Evolutionary conservation across 2,113 vertebrate species (phyloP).

Genomic region (Scalopus aquaticus): DNA sequence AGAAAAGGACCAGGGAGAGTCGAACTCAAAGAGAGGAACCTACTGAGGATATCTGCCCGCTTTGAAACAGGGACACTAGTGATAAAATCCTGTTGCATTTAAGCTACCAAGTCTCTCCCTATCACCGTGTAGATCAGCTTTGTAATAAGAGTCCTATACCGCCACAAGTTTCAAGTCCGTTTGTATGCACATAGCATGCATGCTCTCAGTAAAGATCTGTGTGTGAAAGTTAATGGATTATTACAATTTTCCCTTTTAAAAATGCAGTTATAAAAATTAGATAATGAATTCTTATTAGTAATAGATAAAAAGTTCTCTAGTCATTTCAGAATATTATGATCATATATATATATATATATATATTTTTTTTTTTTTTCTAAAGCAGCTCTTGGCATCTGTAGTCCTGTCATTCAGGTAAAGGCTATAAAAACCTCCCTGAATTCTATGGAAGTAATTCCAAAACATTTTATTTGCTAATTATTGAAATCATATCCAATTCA

Average conservation of each 20-base stretch:
- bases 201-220: background rate
- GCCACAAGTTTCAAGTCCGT: background rate
- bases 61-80: background rate
- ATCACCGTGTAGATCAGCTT: rapidly evolving
- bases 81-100: background rate
- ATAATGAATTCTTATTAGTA: background rate
- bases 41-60: rapidly evolving
- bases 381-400: too few relatives aligned
- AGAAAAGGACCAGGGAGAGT: background rate
- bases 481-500: background rate
- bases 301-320: background rate
- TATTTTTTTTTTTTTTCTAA: too few relatives aligned
- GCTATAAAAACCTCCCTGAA: background rate
- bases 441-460: background rate
- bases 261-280: background rate
- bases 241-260: slow-evolving; percentile 8
- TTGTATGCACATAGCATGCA: too few relatives aligned
- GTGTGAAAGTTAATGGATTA: background rate
- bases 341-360: background rate
- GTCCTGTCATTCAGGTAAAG: background rate
- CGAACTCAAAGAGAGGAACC: rapidly evolving
- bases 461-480: background rate
- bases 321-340: background rate
- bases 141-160: background rate
- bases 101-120: background rate